Conservation (phyloP, 2,888 invertebrate species). For the Neria commutata region DNA sequence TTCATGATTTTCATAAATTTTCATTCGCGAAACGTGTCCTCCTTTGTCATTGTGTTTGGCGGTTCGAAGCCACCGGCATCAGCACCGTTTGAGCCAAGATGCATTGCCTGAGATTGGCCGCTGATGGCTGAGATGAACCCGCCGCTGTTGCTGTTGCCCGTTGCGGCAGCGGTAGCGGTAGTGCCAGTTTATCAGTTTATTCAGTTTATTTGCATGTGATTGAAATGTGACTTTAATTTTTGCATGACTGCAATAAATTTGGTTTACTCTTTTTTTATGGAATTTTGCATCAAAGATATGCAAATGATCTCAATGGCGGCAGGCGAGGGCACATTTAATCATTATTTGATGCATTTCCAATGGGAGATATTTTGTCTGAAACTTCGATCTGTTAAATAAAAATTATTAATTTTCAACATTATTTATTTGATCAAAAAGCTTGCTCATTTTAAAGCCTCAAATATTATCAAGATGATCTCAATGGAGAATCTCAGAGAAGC, state of each 20-base stretch:
- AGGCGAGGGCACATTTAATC: no score
- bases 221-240: slow-evolving; percentile 57
- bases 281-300: slow-evolving; percentile 9
- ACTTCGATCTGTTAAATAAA: no score
- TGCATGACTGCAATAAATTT: slow-evolving; percentile 50
- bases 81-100: neutral
- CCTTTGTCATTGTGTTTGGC: slow-evolving; percentile 34
- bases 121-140: slow-evolving; percentile 32
- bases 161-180: slow-evolving; percentile 20
- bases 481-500: no score
- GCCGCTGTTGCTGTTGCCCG: slow-evolving; percentile 22
- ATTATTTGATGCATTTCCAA: slow-evolving; percentile 27
- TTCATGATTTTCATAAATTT: slow-evolving; percentile 55
- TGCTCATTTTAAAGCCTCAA: no score
- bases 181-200: slow-evolving; percentile 16
- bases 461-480: no score
- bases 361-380: slow-evolving; percentile 29
- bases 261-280: slow-evolving; percentile 22
- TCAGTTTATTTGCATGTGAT: slow-evolving; percentile 48
- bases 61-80: slow-evolving; percentile 12
- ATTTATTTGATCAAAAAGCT: no score
- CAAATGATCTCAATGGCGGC: slow-evolving; percentile 13
- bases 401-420: no score
- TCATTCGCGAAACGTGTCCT: slow-evolving; percentile 49
- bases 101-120: slow-evolving; percentile 27